Evolutionary conservation across 2,888 invertebrate genomes (phyloP).

Genomic region (Papilio gigon): DNA sequence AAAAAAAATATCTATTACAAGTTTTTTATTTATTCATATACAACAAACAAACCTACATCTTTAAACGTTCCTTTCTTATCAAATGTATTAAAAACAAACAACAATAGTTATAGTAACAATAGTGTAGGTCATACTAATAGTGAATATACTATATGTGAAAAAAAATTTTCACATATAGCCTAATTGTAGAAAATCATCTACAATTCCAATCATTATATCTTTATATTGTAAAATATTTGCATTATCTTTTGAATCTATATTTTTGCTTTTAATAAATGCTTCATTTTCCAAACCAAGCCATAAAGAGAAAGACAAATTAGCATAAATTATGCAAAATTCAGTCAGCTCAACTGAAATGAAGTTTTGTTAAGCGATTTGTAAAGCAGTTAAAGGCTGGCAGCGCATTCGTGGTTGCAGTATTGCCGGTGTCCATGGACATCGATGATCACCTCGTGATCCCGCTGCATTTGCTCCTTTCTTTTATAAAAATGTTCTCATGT

Average conservation of each 20-base stretch:
- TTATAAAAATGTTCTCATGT: too few relatives aligned
- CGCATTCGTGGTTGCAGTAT: too few relatives aligned
- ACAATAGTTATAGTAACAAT: too few relatives aligned
- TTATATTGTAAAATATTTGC: slow-evolving; percentile 1
- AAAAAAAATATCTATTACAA: not conserved
- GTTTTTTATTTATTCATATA: not conserved
- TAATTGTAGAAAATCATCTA: not conserved
- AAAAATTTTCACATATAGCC: not conserved
- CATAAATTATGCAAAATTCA: slow-evolving; percentile 7
- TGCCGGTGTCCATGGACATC: too few relatives aligned
- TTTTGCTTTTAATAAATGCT: not conserved
- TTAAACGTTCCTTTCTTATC: not conserved
- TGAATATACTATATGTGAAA: too few relatives aligned
- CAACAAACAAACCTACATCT: not conserved
- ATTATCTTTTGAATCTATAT: not conserved
- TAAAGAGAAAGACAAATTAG: slow-evolving; percentile 6
- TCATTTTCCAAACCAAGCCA: slow-evolving; percentile 5
- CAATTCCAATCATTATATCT: not conserved
- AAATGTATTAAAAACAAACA: not conserved
- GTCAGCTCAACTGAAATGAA: too few relatives aligned
- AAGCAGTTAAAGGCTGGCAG: too few relatives aligned
- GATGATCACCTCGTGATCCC: too few relatives aligned
- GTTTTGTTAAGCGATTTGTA: too few relatives aligned
- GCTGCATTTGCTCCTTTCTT: too few relatives aligned
- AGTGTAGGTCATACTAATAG: too few relatives aligned